Base-by-base conservation (phyloP, 2,797 vertebrate species). In the Poeciliopsis infans region DNA sequence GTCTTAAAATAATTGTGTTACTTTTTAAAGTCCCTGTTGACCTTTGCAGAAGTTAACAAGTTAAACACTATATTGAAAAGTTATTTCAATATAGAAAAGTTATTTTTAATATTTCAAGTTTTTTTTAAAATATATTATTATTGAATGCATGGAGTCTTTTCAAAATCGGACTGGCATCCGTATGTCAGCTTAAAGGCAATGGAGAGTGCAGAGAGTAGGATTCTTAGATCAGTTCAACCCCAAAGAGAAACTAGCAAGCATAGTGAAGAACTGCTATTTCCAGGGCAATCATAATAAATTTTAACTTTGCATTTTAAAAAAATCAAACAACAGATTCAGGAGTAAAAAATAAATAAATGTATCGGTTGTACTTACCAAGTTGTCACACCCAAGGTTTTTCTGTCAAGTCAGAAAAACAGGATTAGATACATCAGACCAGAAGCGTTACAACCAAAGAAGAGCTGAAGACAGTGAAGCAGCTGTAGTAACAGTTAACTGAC, bases 311-410 rank as follows among this genome's bases (percentile, higher is more conserved):
- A 20, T 20, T 16, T 25, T 11, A 3, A 16, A 31, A 13, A 8
- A 33, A 12, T 49, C 36, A 5, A 73, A 25, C 23, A 16, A 15
- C 31, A 73, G 72, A 51, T 7, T 73, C 18, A 8, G 6, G 5
- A 47, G 47, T 25, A 53, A 23, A 25, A 43, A 49, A 18, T 18
- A 47, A 47, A 45, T 3, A 47, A 16, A 16, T 13, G 10, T 20
- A 36, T 25, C 1, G 15, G 7, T n/a, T 36, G n/a, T n/a, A 89
- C 92, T 91, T 85, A 93, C 1, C 5, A 28, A 18, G 68, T 53
- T 85, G 85, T 83, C 85, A 75, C 18, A 15, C 1, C 6, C 0
- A 0, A 46, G 0, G 72, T 84, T 90, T 0, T 1, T 0, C 90
- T 93, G 86, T 73, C 4, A 72, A 77, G 43, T 2, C 31, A 84